phyloP scores from a whole-genome alignment of 2,797 vertebrate genomes.

The Heteromormyrus szaboi region DNA sequence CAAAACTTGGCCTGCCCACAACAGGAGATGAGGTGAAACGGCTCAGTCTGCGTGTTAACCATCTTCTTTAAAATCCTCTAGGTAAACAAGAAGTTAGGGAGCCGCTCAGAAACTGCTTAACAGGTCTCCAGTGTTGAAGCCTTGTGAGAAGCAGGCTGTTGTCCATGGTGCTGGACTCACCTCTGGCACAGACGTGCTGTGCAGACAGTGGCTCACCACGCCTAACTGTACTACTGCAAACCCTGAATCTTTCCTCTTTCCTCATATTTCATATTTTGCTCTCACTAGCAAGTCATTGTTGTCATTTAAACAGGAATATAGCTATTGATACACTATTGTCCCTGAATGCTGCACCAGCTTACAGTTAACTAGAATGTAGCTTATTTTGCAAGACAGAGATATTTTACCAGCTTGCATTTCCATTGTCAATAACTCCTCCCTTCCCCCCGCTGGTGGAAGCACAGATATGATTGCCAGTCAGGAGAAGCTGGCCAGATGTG shows the following conservation, averaged over 20 bases:
- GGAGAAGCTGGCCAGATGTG: neutral
- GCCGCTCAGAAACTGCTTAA: neutral
- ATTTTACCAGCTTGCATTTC: neutral
- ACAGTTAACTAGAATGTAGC: neutral
- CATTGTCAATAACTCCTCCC: neutral
- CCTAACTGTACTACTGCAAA: neutral
- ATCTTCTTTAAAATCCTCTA: neutral
- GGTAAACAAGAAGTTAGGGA: neutral
- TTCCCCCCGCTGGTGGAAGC: neutral
- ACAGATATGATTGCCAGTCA: neutral
- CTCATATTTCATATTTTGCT: neutral
- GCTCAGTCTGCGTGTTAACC: neutral
- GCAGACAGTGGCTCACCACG: neutral
- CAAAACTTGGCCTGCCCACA: neutral
- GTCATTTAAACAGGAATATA: neutral
- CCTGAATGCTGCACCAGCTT: neutral
- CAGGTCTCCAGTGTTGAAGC: neutral
- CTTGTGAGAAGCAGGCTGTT: neutral
- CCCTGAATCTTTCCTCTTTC: neutral
- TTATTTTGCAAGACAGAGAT: neutral
- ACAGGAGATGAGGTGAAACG: neutral
- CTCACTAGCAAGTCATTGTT: neutral
- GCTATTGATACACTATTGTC: neutral
- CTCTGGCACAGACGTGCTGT: neutral
- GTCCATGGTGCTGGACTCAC: neutral